Base-by-base conservation (phyloP, 2,113 vertebrate genomes). In the Montifringilla adamsi region DNA sequence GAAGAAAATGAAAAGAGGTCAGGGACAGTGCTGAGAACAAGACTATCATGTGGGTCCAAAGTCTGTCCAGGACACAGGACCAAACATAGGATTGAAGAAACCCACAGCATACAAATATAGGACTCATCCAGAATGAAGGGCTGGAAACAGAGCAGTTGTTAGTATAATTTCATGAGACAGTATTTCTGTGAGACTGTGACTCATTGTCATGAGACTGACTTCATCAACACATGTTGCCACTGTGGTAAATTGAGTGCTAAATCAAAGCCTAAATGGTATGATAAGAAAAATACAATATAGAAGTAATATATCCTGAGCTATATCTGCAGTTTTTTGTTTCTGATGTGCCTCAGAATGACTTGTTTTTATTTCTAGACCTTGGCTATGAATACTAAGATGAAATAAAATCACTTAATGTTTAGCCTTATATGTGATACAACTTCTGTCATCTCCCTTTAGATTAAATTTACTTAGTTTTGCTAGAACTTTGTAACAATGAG, bases 21-120 rank as follows among this genome's bases (percentile, higher is more conserved):
- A 17, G n/a, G 20, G 19, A n/a, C 21, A 37, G 12, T 31, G 27
- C 50, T 66, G 58, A 67, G 52, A 49, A 26, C 26, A 47, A 21
- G 49, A 7, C 19, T 73, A 2, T 50, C 1, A 10, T 4, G 3
- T 39, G 28, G 3, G 23, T 59, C 14, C 27, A 15, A 43, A 35
- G 24, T 35, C 35, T 9, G 9, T 55, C 17, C 21, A 66, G 46
- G 46, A 31, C 16, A 30, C 12, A n/a, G 50, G n/a, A 76, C 19
- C 39, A 66, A 15, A 49, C 19, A 5, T 0, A 31, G n/a, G 23
- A n/a, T 6, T 77, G 47, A 22, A 46, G 30, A 46, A 46, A 46
- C 4, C 30, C 46, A 11, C n/a, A 27, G 4, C 8, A 11, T 37
- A 33, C 1, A 1, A 18, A 9, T 7, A 7, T 26, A 56, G 30